Evolutionary conservation across 92 coral and sea anemone genomes (phyloP), one percentile per base, ranked within the genome.

Genomic region (Zoanthus sociatus): DNA sequence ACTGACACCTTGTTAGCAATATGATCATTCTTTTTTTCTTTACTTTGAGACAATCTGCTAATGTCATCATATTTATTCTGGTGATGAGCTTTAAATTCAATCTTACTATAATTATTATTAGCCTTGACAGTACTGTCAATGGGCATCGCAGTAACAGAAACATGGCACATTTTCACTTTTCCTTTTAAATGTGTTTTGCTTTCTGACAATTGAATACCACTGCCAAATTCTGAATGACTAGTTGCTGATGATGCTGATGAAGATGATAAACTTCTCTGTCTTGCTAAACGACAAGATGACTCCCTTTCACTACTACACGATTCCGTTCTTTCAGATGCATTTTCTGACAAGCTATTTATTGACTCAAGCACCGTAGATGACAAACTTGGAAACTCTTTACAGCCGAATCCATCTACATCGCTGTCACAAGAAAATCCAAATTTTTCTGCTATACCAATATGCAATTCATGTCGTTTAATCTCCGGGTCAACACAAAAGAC

Each of bases 401-500:
- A 97, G 69, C 93, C 87, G 78, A 87, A 83, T 8, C 81, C 92
- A 0, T 31, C 88, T 26, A 55, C 85, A 17, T 33, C 54, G 20
- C 87, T 82, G 32, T 89, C 79, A 79, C 98, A 94, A 2, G 83
- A 86, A 64, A 94, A 76, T 9, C 92, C 93, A 90, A 93, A 94
- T 87, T 93, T 89, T 75, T 94, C 83, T 60, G 96, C 98, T 53
- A 88, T 78, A 11, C 47, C 63, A 18, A 58, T 50, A 84, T 97
- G 99, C 56, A 87, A 73, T 14, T 83, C 90, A 55, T 97, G 99
- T 11, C 86, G 83, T 64, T 67, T 86, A n/a, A 95, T 79, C 44
- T 89, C 94, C 16, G 98, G 96, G 66, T 97, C 94, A 17, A 97
- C 96, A 54, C 93, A 71, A 61, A 97, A 97, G 1, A 97, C 98